Base-by-base conservation (phyloP, 2,113 vertebrate genomes). In the Aphyosemion australe region DNA sequence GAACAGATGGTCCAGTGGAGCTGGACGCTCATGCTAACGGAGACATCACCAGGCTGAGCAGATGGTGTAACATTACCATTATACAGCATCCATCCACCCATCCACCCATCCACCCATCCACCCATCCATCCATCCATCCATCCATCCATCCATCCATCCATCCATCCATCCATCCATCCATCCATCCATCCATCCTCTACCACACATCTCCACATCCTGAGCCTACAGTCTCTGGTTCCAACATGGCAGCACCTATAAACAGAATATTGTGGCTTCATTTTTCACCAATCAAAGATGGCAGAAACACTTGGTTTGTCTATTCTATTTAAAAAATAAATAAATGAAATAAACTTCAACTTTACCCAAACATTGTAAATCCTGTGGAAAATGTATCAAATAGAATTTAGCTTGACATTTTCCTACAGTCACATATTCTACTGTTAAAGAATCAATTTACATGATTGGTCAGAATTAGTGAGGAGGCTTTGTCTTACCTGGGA, bases 11-110 rank as follows among this genome's bases (percentile, higher is more conserved):
- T 69, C 78, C 79, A 26, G 69, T 71, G 76, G 69, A 82, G 65
- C 71, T 54, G 0, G 49, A 76, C 8, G 41, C 77, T 77, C 67
- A 67, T 86, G 78, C 74, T 76, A 78, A 85, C 62, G 48, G 74
- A 78, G 75, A 72, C 57, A 59, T 79, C 68, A 78, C 68, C 37
- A 11, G 74, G 63, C 55, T 55, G 73, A 84, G 82, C 90, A 90
- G 87, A 90, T 91, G 88, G 85, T 64, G 54, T 58, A 80, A n/a
- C 79, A 86, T 89, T 82, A 82, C 74, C 61, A 85, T 86, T 84
- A 83, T 65, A 65, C 66, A 81, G 84, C 71, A 16, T 65, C 63
- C 65, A 31, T 60, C 66, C 64, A 72, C 45, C 59, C 45, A 39
- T 46, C 13, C 4, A 46, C 6, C 15, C 15, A 46, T 16, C 15